A percentile compares a stretch with the other conserved stretches of the same genome.
Evolutionary conservation across 35 echinoderm and acorn worm species (phyloP).

Genomic region (Strongylocentrotus purpuratus): DNA sequence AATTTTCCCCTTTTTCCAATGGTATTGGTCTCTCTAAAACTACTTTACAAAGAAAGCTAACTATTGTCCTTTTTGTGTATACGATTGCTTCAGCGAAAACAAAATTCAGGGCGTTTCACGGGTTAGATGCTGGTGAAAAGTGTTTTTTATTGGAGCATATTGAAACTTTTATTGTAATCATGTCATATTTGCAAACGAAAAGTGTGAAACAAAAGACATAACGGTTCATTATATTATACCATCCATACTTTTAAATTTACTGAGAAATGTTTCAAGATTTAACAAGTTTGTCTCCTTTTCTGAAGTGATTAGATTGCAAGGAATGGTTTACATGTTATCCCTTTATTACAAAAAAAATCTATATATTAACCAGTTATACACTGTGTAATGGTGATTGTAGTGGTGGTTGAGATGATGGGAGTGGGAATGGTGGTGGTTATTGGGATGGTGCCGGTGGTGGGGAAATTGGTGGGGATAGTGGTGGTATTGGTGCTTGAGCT

Average conservation of each 20-base stretch:
- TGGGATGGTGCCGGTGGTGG: too few species aligned
- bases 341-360: not conserved
- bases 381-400: not conserved
- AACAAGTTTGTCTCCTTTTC: not conserved
- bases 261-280: not conserved
- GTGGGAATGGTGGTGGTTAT: too few species aligned
- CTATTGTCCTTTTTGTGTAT: not conserved
- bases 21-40: not conserved
- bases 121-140: not conserved
- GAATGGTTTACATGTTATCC: not conserved
- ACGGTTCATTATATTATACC: not conserved
- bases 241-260: not conserved
- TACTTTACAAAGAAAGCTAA: too few species aligned
- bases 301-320: not conserved
- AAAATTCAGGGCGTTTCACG: not conserved
- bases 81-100: not conserved
- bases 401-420: too few species aligned
- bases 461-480: too few species aligned
- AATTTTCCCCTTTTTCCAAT: not conserved
- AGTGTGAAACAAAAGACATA: not conserved
- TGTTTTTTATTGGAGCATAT: not conserved
- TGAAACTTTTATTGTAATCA: not conserved
- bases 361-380: not conserved
- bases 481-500: too few species aligned
- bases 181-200: not conserved